Conservation (phyloP, 2,797 vertebrate genomes). For the Spea hammondii region DNA sequence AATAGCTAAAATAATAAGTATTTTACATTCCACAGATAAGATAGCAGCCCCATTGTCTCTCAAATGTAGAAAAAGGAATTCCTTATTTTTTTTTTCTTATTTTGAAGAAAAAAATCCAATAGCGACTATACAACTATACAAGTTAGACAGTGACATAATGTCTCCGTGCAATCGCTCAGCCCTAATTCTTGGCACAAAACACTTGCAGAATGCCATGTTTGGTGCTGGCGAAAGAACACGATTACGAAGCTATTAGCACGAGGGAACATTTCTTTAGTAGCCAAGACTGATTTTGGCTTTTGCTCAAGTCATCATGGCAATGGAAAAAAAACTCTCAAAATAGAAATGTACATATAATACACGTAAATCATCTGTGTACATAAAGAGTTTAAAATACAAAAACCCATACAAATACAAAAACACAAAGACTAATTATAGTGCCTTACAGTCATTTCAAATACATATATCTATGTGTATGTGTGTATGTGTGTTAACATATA, state of each 20-base stretch:
- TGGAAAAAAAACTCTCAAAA: conserved; percentile 60
- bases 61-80: too few species aligned
- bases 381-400: background rate
- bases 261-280: conserved; percentile 59
- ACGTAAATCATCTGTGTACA: conserved; percentile 13
- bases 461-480: too few species aligned
- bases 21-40: too few species aligned
- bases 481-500: too few species aligned
- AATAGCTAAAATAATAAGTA: too few species aligned
- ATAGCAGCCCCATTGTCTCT: too few species aligned
- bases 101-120: too few species aligned
- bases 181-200: conserved; percentile 61
- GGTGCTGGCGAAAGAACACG: conserved; percentile 60
- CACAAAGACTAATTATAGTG: too few species aligned
- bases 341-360: conserved; percentile 56
- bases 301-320: conserved; percentile 56
- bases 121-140: conserved; percentile 3
- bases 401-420: background rate
- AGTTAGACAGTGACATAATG: conserved; percentile 69
- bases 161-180: conserved; percentile 68
- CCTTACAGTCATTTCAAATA: too few species aligned
- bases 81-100: too few species aligned
- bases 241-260: conserved; percentile 59
- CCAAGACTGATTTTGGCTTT: conserved; percentile 61
- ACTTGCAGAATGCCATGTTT: conserved; percentile 62